These are phyloP conservation scores for Tenebrosternarchus preto DNA, from an alignment of 2,113 vertebrate species.

Conservation along the genomic window DNA sequence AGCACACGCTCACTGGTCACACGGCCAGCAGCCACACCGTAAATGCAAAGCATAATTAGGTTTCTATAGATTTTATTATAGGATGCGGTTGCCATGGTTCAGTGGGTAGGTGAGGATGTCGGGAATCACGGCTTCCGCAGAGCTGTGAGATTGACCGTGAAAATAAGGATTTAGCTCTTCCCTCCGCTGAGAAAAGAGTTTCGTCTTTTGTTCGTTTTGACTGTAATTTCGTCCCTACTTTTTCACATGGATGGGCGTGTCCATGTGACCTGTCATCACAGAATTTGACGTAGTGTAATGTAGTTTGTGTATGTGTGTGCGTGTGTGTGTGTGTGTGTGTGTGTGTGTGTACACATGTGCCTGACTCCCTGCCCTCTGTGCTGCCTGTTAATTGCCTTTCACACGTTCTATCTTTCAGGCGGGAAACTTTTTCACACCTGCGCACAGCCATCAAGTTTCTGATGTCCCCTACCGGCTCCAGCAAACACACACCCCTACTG, in stretches of 20 bases:
- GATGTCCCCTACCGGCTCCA: slow-evolving; percentile 28
- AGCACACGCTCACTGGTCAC: slow-evolving; percentile 17
- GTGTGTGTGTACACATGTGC: slow-evolving; percentile 1
- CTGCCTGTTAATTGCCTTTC: slow-evolving; percentile 55
- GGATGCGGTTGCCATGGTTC: slow-evolving; percentile 40
- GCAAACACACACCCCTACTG: slow-evolving; percentile 24
- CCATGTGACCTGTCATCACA: too few species aligned
- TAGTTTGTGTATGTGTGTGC: neutral
- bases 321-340: neutral
- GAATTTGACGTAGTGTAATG: too few species aligned
- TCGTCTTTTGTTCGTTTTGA: neutral
- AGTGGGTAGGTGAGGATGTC: slow-evolving; percentile 15
- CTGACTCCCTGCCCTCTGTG: slow-evolving; percentile 34
- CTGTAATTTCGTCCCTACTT: neutral
- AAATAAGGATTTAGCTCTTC: neutral
- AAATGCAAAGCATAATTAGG: slow-evolving; percentile 40
- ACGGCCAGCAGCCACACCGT: slow-evolving; percentile 20
- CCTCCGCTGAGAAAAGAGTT: neutral
- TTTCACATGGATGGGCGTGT: too few species aligned
- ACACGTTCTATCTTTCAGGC: slow-evolving; percentile 50
- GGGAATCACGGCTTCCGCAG: slow-evolving; percentile 6
- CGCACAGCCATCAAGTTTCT: slow-evolving; percentile 61
- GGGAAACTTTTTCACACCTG: slow-evolving; percentile 63
- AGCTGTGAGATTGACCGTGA: slow-evolving; percentile 3
- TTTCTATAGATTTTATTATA: slow-evolving; percentile 55